Base-by-base conservation (phyloP, 2,113 vertebrate species). In the Nerophis ophidion region DNA sequence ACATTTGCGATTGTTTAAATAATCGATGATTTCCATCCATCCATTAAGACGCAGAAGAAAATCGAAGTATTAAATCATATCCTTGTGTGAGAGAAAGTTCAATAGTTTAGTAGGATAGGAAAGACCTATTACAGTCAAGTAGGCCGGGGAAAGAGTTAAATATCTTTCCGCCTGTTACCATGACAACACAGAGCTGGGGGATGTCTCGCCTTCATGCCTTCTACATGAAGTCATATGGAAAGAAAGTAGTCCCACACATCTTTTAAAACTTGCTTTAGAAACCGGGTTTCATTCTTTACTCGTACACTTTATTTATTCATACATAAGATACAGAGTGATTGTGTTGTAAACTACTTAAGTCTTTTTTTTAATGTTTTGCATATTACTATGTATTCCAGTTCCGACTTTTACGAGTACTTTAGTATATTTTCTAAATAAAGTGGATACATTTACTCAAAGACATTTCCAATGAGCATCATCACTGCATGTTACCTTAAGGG, bases 181-280 rank as follows among this genome's bases (percentile, higher is more conserved):
- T 56, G 54, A 17, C 54, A 42, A 59, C 44, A 35, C 17, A 35
- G 57, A 26, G 26, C 26, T 34, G 45, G 10, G 57, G 33, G 58
- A 13, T 34, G 42, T 26, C 46, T 54, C 34, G 49, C 14, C 46
- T 48, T 63, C 65, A 5, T 79, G 71, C 68, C 72, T 77, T 70
- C 19, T 53, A 44, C 42, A 57, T 81, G 77, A 84, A 71, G 80
- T 82, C 73, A 78, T 80, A 38, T 72, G 65, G 70, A 74, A 80
- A 72, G 55, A 70, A 75, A 44, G 13, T 5, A 8, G 36, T 36
- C 19, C 12, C 15, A 36, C 51, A 14, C 50, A 17, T 16, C 6
- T n/a, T 7, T 8, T 40, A 17, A 6, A 56, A 56, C 35, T 56
- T 12, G 36, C 8, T 40, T 40, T 40, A 9, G 3, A 8, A 9